Evolutionary conservation across 53 echinoderm and acorn worm species (phyloP).

Genomic region (Hippasteria phrygiana): DNA sequence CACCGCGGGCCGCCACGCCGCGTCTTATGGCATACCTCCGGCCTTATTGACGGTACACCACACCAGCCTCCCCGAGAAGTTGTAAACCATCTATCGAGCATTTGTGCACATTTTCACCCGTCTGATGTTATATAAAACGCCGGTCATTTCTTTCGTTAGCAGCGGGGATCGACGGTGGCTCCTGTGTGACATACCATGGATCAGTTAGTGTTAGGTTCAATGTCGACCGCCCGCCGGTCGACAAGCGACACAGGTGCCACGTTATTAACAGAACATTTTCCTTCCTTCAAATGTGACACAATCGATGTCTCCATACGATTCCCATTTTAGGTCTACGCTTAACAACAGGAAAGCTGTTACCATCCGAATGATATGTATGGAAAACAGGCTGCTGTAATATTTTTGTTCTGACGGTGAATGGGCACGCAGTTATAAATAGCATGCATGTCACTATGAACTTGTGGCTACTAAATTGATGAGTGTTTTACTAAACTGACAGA

Average conservation of each 20-base stretch:
- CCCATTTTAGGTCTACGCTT: background rate
- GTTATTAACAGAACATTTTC: slow-evolving; percentile 13
- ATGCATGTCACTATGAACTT: too few relatives aligned
- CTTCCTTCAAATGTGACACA: background rate
- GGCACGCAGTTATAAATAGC: too few relatives aligned
- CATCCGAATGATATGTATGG: too few relatives aligned
- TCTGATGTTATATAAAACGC: background rate
- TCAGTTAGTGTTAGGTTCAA: slow-evolving; percentile 69
- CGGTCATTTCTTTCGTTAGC: background rate
- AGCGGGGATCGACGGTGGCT: slow-evolving; percentile 59
- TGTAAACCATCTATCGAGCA: slow-evolving; percentile 1
- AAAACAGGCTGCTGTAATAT: too few relatives aligned
- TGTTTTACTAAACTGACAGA: too few relatives aligned
- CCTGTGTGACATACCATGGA: slow-evolving; percentile 39
- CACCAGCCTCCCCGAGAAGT: slow-evolving; percentile 9
- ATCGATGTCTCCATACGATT: background rate
- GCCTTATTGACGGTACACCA: slow-evolving; percentile 7
- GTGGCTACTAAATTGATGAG: too few relatives aligned
- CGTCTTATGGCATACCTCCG: slow-evolving; percentile 7
- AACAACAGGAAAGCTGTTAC: background rate
- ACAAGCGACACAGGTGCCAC: slow-evolving; percentile 43
- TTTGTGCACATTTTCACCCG: slow-evolving; percentile 12
- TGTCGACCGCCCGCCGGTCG: slow-evolving; percentile 44
- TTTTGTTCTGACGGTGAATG: too few relatives aligned
- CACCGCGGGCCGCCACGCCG: background rate